Conservation (phyloP, 2,888 invertebrate genomes). For the Parnassius smintheus region DNA sequence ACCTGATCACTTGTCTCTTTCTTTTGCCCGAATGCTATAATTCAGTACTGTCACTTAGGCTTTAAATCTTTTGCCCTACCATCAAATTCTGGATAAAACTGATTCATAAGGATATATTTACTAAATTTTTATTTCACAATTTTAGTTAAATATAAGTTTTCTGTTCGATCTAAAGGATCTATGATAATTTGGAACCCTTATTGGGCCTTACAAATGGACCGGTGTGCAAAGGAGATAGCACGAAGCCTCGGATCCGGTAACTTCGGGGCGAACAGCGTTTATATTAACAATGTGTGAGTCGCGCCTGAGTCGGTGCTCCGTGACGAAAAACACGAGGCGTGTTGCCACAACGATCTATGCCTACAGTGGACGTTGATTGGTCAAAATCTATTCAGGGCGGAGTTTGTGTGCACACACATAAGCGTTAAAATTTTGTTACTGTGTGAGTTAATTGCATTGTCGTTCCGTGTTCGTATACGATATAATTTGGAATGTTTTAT, state of each 20-base stretch:
- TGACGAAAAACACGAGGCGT: slow-evolving; percentile 79
- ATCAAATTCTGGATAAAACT: slow-evolving; percentile 29
- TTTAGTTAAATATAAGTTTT: slow-evolving; percentile 9
- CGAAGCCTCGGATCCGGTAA: slow-evolving; percentile 66
- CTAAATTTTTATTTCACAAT: slow-evolving; percentile 10
- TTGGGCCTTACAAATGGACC: slow-evolving; percentile 34
- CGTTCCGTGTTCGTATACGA: slow-evolving; percentile 66
- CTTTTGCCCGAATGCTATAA: slow-evolving; percentile 50
- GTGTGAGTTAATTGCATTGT: slow-evolving; percentile 79
- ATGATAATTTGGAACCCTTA: slow-evolving; percentile 18
- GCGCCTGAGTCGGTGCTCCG: slow-evolving; percentile 79
- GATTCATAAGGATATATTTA: slow-evolving; percentile 23
- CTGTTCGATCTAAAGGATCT: slow-evolving; percentile 24
- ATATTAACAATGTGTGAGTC: slow-evolving; percentile 79
- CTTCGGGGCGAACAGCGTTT: slow-evolving; percentile 72
- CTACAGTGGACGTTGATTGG: slow-evolving; percentile 65
- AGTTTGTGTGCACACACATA: slow-evolving; percentile 66
- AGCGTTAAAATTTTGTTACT: slow-evolving; percentile 50
- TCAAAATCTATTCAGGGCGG: slow-evolving; percentile 73
- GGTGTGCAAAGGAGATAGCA: slow-evolving; percentile 68
- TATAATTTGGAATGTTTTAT: slow-evolving; percentile 59
- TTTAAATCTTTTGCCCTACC: slow-evolving; percentile 39
- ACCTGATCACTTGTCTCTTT: slow-evolving; percentile 69
- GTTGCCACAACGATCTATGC: slow-evolving; percentile 76
- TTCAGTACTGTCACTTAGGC: slow-evolving; percentile 40